A percentile compares a stretch with the other conserved stretches of the same genome.
These are phyloP conservation scores for Calidris pygmaea DNA, from an alignment of 2,113 vertebrate genomes.

Conservation along the genomic window DNA sequence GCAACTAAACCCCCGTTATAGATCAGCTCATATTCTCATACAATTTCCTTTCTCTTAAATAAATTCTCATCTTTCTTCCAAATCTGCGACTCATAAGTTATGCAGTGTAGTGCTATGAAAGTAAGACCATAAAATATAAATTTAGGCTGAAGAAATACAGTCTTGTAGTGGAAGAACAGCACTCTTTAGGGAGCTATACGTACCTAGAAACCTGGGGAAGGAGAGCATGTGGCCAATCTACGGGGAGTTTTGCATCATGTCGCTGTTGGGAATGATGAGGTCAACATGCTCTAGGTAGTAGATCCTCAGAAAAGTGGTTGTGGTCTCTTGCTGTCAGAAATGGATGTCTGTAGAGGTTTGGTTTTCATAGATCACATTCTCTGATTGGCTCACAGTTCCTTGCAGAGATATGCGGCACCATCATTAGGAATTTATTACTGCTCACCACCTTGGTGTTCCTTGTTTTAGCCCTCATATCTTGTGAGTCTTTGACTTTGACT, in stretches of 20 bases:
- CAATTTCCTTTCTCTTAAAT: conserved; percentile 7
- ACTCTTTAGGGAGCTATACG: neutral
- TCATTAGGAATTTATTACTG: neutral
- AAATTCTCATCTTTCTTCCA: neutral
- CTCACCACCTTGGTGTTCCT: neutral
- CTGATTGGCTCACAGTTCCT: neutral
- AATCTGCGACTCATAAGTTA: neutral
- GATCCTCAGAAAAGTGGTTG: neutral
- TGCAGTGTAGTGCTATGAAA: neutral
- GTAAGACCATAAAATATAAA: neutral
- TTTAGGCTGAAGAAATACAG: neutral
- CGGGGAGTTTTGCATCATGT: neutral
- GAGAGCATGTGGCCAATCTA: accelerated
- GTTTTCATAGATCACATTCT: neutral
- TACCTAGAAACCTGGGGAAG: neutral
- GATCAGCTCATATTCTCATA: neutral
- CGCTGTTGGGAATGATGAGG: neutral
- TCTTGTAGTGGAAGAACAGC: neutral
- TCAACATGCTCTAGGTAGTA: neutral
- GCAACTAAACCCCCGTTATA: neutral
- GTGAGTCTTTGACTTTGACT: neutral
- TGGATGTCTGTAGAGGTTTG: neutral
- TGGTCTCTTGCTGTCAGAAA: neutral
- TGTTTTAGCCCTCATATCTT: neutral
- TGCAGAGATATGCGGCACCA: neutral